Evolutionary conservation across 1,140 invertebrate species (phyloP), one percentile per base, ranked within the genome.

Genomic region (Zaprionus lachaisei): DNA sequence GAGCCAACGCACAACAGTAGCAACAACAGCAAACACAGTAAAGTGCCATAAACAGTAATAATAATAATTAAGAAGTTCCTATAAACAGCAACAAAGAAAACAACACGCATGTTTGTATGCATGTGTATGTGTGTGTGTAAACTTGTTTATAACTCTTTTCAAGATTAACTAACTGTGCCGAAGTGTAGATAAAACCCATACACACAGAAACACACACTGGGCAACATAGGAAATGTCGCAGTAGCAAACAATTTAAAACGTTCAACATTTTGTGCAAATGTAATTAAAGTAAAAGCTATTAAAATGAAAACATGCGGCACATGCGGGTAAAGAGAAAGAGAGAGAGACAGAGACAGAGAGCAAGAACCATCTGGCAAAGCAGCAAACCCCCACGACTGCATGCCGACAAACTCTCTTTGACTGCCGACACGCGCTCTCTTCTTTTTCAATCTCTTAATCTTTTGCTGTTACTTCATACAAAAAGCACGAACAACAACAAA

Each of bases 391-490:
- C 1, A 56, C 2, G 20, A 22, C 15, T 14, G 22, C 14, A 64
- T 58, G 15, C 47, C 26, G 37, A 44, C 22, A 60, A 31, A 34
- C 20, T 31, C 31, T 56, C n/a, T 17, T 54, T 20, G 2, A 15
- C 4, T 51, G 38, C 28, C 28, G 20, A 51, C 44, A 37, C 28
- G 41, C 34, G 17, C 47, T 68, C 66, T 68, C 47, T 34, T 34
- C 5, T 11, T 31, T 68, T 62, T 14, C 20, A 49, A 17, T 61
- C 56, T 62, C 37, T 66, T 54, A 72, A 67, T 68, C 58, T 73
- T 11, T 67, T 14, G 66, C 31, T 82, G 70, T 90, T 91, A 90
- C 82, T 90, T 83, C 77, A 86, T 77, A 86, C 65, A 57, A 58
- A 17, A 60, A 68, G 26, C 76, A 79, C 49, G 63, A 77, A 68